Evolutionary conservation across 2,113 vertebrate species (phyloP).

Genomic region (Laterallus jamaicensis): DNA sequence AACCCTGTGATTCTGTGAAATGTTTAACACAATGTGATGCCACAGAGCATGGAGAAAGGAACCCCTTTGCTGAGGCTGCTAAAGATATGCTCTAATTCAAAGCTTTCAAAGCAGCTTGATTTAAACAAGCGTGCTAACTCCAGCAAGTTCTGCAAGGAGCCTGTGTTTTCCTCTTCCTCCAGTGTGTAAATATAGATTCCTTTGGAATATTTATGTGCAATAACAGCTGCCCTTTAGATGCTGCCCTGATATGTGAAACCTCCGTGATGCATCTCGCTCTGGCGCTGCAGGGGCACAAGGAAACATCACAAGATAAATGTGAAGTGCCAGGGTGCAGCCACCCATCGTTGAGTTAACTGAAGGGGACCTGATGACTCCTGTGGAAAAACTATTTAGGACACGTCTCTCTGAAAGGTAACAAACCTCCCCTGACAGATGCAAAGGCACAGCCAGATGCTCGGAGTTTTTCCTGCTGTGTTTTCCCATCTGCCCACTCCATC

Average conservation of each 20-base stretch:
- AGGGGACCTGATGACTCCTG: neutral
- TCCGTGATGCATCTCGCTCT: fast-evolving
- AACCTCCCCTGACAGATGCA: neutral
- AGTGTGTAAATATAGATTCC: neutral
- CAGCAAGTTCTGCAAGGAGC: neutral
- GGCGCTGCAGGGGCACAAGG: neutral
- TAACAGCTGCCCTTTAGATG: neutral
- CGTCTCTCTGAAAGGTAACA: neutral
- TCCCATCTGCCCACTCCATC: neutral
- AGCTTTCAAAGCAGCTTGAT: neutral
- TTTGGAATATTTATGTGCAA: neutral
- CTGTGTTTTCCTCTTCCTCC: neutral
- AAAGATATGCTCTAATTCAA: neutral
- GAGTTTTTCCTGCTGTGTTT: neutral
- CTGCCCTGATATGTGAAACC: neutral
- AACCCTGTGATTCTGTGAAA: too few species aligned
- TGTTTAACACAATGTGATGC: neutral
- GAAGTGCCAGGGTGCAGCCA: neutral
- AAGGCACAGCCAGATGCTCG: neutral
- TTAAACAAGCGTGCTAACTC: neutral
- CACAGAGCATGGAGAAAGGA: neutral
- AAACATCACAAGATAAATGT: neutral
- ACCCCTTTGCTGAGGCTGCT: neutral
- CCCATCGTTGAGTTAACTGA: neutral
- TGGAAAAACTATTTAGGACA: neutral